Evolutionary conservation across 2,888 invertebrate species (phyloP).

Genomic region (Oscheius myriophilus): DNA sequence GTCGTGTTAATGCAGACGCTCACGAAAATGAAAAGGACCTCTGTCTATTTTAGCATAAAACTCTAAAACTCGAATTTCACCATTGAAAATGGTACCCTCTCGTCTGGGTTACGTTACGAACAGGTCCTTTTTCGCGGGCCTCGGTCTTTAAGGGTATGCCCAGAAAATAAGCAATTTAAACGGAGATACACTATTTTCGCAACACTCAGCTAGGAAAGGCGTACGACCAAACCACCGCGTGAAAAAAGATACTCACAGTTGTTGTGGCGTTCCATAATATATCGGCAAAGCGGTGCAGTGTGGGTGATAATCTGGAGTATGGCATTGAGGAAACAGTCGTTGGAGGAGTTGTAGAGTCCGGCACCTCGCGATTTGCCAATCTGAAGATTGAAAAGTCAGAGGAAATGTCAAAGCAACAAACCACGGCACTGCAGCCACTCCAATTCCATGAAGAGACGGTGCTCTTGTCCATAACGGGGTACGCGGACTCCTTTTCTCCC

Average conservation of each 20-base stretch:
- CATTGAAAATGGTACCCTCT: too few relatives aligned
- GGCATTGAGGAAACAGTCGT: constrained; percentile 63
- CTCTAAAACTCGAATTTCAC: too few relatives aligned
- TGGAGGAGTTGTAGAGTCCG: constrained; percentile 54
- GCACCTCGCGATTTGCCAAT: constrained; percentile 29
- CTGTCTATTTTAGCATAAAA: too few relatives aligned
- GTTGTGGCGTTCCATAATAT: constrained; percentile 40
- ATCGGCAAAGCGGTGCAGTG: constrained; percentile 56
- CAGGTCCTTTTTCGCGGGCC: too few relatives aligned
- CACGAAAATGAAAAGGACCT: too few relatives aligned
- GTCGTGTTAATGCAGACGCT: too few relatives aligned
- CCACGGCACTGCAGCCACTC: constrained; percentile 37
- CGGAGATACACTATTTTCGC: too few relatives aligned
- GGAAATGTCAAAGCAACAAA: constrained; percentile 19
- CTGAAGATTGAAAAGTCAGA: constrained; percentile 1
- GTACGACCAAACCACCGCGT: not conserved
- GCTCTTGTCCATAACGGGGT: constrained; percentile 52
- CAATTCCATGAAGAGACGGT: constrained; percentile 41
- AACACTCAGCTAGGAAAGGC: too few relatives aligned
- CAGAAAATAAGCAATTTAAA: not conserved
- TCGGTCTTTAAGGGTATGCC: too few relatives aligned
- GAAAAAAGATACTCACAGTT: not conserved
- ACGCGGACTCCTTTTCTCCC: constrained; percentile 47
- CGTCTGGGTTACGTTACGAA: too few relatives aligned
- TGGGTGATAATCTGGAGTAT: constrained; percentile 61